These are phyloP conservation scores for Danio tinwini DNA, from an alignment of 2,797 vertebrate genomes.

Conservation along the genomic window DNA sequence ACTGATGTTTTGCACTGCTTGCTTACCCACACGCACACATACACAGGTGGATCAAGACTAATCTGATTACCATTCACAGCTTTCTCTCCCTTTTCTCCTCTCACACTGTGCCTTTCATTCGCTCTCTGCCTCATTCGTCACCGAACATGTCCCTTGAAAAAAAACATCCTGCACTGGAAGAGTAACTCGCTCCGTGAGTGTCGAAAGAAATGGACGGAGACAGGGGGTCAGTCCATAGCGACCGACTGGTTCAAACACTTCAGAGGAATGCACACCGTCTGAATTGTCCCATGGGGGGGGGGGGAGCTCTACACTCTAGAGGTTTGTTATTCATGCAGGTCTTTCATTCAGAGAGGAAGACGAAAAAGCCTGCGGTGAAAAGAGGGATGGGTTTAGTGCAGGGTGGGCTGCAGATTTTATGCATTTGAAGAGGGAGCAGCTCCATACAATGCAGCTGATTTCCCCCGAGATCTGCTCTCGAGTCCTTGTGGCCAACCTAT, in stretches of 20 bases:
- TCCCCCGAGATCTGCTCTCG: conserved; percentile 58
- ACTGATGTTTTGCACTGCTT: conserved; percentile 19
- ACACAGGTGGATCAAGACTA: conserved; percentile 62
- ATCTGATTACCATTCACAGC: conserved; percentile 69
- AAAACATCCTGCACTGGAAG: conserved; percentile 38
- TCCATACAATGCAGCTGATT: conserved; percentile 66
- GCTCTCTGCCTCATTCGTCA: conserved; percentile 49
- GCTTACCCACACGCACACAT: conserved; percentile 41
- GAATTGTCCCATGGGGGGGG: conserved; percentile 62
- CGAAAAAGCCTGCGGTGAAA: conserved; percentile 42
- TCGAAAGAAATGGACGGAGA: conserved; percentile 65
- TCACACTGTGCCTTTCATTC: conserved; percentile 42
- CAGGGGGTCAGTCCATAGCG: conserved; percentile 65
- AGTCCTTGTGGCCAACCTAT: conserved; percentile 49
- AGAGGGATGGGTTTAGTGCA: conserved; percentile 46
- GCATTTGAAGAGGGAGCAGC: conserved; percentile 50
- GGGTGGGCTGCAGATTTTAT: conserved; percentile 62
- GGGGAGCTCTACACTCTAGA: conserved; percentile 61
- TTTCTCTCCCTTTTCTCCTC: conserved; percentile 45
- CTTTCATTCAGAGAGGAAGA: conserved; percentile 55
- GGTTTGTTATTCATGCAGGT: conserved; percentile 72
- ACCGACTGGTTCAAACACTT: conserved; percentile 61
- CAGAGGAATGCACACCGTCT: conserved; percentile 67
- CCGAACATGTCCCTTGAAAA: conserved; percentile 39
- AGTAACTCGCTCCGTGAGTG: conserved; percentile 27